Percentiles rank a stretch among this genome's conserved stretches.
phyloP scores from a whole-genome alignment of 1,140 invertebrate genomes.

The Plutomurus gul region DNA sequence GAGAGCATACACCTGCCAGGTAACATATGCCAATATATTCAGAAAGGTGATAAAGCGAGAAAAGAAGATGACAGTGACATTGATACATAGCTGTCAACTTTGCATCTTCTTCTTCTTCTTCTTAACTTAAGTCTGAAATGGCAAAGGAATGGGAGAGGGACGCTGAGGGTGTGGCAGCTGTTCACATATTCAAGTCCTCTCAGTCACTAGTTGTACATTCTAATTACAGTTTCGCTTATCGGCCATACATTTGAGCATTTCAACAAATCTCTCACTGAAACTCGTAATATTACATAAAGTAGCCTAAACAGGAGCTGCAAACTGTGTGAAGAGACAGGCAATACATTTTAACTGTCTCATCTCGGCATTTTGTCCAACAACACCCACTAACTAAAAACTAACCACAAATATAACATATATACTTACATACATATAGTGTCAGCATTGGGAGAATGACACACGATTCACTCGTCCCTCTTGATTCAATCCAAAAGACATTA shows the following conservation, averaged over 20 bases:
- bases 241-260: neutral
- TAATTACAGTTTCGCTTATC: constrained; percentile 7
- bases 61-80: constrained; percentile 6
- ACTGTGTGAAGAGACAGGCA: neutral
- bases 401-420: neutral
- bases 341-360: neutral
- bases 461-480: neutral
- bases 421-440: neutral
- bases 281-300: neutral
- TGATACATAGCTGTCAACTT: neutral
- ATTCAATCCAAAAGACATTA: neutral
- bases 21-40: neutral
- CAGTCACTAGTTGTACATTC: neutral
- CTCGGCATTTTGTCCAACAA: neutral
- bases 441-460: neutral
- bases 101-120: neutral
- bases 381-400: neutral
- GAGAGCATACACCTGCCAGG: neutral
- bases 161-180: neutral
- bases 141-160: neutral
- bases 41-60: neutral
- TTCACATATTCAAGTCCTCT: no score
- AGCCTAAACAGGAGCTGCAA: constrained; percentile 7
- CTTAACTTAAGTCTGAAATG: neutral
- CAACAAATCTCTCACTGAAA: neutral